These are phyloP conservation scores for Drosophila sucinea DNA, from an alignment of 1,140 invertebrate genomes.

Conservation along the genomic window DNA sequence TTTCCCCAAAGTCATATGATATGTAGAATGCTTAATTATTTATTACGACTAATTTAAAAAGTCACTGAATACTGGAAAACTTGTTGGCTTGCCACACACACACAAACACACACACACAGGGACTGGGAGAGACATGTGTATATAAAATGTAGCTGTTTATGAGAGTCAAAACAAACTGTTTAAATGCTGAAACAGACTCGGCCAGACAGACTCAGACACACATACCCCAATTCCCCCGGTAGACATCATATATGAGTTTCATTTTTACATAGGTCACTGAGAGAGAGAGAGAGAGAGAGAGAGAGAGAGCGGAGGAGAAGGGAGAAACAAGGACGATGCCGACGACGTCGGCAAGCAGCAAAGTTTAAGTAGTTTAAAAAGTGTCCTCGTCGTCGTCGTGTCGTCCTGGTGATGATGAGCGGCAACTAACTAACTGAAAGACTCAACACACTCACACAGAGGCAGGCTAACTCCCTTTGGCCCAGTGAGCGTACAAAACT, in stretches of 20 bases:
- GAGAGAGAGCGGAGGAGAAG: not conserved
- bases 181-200: conserved; percentile 42
- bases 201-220: conserved; percentile 34
- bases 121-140: conserved; percentile 21
- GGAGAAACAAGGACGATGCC: conserved; percentile 23
- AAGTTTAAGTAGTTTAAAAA: conserved; percentile 79
- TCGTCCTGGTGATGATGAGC: conserved; percentile 39
- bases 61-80: conserved; percentile 33
- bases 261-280: conserved; percentile 54
- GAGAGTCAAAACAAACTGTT: conserved; percentile 31
- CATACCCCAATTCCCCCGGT: conserved; percentile 22
- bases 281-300: conserved; percentile 9
- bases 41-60: conserved; percentile 80
- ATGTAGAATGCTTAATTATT: conserved; percentile 69
- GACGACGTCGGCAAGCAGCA: conserved; percentile 40
- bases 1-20: conserved; percentile 53
- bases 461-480: conserved; percentile 7
- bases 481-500: conserved; percentile 56
- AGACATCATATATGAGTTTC: conserved; percentile 37
- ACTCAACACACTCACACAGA: conserved; percentile 13
- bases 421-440: conserved; percentile 49
- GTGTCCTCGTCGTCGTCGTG: conserved; percentile 46
- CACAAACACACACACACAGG: conserved; percentile 15
- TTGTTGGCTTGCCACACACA: conserved; percentile 15
- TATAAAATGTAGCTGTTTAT: conserved; percentile 54